Conservation (phyloP, 1,140 invertebrate genomes). For the Drosophila nebulosa region DNA sequence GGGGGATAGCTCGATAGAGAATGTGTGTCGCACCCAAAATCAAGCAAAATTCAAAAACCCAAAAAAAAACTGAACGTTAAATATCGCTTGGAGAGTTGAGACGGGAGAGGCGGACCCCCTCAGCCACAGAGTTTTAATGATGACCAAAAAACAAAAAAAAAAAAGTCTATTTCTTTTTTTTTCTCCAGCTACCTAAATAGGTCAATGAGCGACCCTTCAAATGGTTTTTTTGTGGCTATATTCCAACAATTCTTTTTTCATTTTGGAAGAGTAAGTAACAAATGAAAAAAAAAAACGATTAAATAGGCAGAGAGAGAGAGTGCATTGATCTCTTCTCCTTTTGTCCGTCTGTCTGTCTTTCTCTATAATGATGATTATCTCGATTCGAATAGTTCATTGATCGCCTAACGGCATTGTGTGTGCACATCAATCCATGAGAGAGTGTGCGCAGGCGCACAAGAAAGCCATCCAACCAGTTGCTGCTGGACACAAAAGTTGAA, state of each 20-base stretch:
- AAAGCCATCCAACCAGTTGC: background rate
- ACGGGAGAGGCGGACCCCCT: background rate
- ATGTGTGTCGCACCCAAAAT: constrained; percentile 7
- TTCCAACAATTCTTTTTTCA: background rate
- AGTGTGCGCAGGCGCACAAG: background rate
- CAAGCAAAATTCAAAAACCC: background rate
- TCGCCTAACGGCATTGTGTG: constrained; percentile 1
- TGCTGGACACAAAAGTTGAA: background rate
- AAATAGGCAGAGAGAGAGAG: background rate
- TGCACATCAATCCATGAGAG: background rate
- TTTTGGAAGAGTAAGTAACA: background rate
- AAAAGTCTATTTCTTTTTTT: background rate
- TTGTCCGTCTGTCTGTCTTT: background rate
- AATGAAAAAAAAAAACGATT: background rate
- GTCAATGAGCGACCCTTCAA: constrained; percentile 9
- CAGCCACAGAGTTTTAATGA: background rate
- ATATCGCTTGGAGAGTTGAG: background rate
- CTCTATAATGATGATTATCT: constrained; percentile 2
- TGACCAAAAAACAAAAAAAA: too few relatives aligned
- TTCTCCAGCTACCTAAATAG: constrained; percentile 12
- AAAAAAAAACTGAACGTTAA: background rate
- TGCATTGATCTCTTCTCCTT: background rate
- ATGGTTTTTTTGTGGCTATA: background rate
- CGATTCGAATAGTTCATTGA: background rate
- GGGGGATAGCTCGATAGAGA: too few relatives aligned